These are phyloP conservation scores for Drosophila lacicola DNA, from an alignment of 2,888 invertebrate genomes.

Conservation along the genomic window DNA sequence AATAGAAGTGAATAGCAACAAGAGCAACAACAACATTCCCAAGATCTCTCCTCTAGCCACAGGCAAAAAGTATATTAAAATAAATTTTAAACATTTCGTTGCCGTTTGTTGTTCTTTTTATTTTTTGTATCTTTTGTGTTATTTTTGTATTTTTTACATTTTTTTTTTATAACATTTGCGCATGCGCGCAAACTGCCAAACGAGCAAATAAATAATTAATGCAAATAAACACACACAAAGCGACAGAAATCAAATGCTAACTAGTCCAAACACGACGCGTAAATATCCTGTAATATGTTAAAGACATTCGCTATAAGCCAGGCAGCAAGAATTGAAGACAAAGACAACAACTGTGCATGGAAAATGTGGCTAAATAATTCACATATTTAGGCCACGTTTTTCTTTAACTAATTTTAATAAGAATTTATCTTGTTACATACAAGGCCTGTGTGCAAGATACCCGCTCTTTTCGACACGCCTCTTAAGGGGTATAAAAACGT, in stretches of 20 bases:
- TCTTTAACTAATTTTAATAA: too few species aligned
- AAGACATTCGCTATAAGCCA: too few species aligned
- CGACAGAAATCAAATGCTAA: conserved; percentile 41
- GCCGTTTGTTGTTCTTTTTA: conserved; percentile 32
- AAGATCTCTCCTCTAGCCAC: conserved; percentile 35
- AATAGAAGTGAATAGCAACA: conserved; percentile 60
- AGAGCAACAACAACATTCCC: conserved; percentile 18
- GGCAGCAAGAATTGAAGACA: too few species aligned
- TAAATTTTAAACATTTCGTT: conserved; percentile 71
- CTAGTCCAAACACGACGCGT: conserved; percentile 2
- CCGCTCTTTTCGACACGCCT: not conserved
- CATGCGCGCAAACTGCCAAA: conserved; percentile 80
- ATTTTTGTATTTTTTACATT: conserved; percentile 44
- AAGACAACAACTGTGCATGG: too few species aligned
- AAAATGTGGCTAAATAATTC: too few species aligned
- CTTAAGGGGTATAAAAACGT: conserved; percentile 53
- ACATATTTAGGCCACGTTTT: too few species aligned
- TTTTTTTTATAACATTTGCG: conserved; percentile 73
- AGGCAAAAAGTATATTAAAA: conserved; percentile 65
- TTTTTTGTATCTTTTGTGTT: conserved; percentile 9
- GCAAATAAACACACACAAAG: conserved; percentile 67
- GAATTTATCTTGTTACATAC: not conserved
- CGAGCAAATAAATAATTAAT: conserved; percentile 80
- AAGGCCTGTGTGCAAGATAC: conserved; percentile 3
- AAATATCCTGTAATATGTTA: conserved; percentile 27